Evolutionary conservation across 2,797 vertebrate genomes (phyloP).

Genomic region (Basileuterus tristriatus): DNA sequence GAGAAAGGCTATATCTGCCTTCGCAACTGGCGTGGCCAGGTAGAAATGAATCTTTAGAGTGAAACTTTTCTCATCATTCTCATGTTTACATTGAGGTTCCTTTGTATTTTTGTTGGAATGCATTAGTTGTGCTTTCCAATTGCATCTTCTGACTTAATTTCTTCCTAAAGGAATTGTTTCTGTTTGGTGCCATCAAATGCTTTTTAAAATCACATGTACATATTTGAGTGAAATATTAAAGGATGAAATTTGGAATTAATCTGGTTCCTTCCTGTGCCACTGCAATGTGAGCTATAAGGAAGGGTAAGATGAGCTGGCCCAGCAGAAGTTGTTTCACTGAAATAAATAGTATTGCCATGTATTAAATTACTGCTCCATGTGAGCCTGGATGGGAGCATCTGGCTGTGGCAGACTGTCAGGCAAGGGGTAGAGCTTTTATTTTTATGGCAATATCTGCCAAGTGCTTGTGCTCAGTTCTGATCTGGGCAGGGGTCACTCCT

Average conservation of each 20-base stretch:
- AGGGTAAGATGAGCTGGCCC: not conserved
- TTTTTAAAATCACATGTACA: not conserved
- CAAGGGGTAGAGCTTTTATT: not conserved
- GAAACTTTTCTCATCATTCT: not conserved
- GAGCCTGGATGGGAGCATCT: not conserved
- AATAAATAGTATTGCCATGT: not conserved
- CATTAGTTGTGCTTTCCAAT: not conserved
- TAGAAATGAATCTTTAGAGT: not conserved
- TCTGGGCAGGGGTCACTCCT: not conserved
- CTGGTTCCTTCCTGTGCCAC: not conserved
- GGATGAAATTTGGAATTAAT: not conserved
- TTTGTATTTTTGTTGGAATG: not conserved
- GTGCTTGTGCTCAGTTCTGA: not conserved
- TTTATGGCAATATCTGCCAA: not conserved
- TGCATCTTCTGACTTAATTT: not conserved
- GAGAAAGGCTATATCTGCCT: not conserved
- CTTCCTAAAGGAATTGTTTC: not conserved
- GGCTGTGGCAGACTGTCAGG: not conserved
- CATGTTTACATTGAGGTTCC: not conserved
- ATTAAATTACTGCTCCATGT: not conserved
- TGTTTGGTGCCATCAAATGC: not conserved
- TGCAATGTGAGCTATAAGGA: not conserved
- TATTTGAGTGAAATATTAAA: not conserved
- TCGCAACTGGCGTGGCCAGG: accelerated
- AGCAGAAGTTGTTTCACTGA: not conserved